Evolutionary conservation across 1,140 invertebrate genomes (phyloP).

Genomic region (Pseudoatta argentina): DNA sequence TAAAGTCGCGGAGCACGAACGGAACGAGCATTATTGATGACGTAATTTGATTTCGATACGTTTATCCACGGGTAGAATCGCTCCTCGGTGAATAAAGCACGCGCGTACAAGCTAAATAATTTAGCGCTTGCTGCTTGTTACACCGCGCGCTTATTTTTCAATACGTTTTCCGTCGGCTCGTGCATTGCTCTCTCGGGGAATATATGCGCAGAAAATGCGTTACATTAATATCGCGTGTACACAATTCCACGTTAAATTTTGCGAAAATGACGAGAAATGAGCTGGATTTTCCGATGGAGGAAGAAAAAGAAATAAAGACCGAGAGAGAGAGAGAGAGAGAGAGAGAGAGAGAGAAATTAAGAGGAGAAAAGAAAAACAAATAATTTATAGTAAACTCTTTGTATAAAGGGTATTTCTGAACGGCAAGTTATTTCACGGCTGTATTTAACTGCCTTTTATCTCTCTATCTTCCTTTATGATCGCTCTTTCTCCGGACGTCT

Average conservation of each 20-base stretch:
- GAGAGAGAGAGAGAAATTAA: neutral
- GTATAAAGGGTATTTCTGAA: neutral
- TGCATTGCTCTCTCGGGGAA: conserved; percentile 30
- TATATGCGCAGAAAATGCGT: conserved; percentile 14
- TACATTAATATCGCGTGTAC: conserved; percentile 32
- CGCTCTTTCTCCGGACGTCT: conserved; percentile 20
- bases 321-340: neutral
- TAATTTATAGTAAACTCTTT: conserved; percentile 46
- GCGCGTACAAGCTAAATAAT: conserved; percentile 33
- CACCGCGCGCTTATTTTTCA: conserved; percentile 44
- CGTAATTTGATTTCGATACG: conserved; percentile 49
- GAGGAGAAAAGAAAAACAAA: conserved; percentile 19
- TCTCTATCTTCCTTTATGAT: conserved; percentile 10
- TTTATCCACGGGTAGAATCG: conserved; percentile 20
- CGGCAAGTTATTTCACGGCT: conserved; percentile 47
- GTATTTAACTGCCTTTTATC: conserved; percentile 42
- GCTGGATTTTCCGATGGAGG: conserved; percentile 32
- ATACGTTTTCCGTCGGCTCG: conserved; percentile 36
- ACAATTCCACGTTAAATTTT: conserved; percentile 38
- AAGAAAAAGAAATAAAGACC: neutral
- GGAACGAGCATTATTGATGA: conserved; percentile 41
- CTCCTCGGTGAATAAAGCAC: neutral
- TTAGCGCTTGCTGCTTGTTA: conserved; percentile 16
- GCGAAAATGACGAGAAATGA: conserved; percentile 48
- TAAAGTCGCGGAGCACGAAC: conserved; percentile 11